A percentile compares a stretch with the other conserved stretches of the same genome.
Evolutionary conservation across 2,888 invertebrate species (phyloP).

Genomic region (Mongoloraphidia duomilia): DNA sequence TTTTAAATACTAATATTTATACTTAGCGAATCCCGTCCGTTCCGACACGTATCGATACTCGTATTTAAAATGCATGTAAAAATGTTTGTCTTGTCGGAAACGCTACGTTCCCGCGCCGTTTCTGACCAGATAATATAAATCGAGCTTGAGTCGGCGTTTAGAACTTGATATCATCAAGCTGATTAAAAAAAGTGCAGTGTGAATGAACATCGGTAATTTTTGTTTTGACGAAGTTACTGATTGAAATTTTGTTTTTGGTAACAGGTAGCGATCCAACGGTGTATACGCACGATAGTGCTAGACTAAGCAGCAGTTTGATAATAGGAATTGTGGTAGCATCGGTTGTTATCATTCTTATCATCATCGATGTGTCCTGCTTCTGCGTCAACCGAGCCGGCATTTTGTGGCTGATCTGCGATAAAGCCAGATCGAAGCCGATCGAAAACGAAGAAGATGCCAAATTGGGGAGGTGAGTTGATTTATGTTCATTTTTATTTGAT

Average conservation of each 20-base stretch:
- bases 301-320: conserved; percentile 59
- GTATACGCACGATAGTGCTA: conserved; percentile 30
- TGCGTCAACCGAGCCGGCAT: conserved; percentile 49
- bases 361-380: conserved; percentile 75
- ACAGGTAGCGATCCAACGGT: conserved; percentile 20
- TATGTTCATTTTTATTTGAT: background rate
- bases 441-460: conserved; percentile 66
- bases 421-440: conserved; percentile 46
- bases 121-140: too few species aligned
- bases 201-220: too few species aligned
- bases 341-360: conserved; percentile 60
- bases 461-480: conserved; percentile 57
- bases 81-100: too few species aligned
- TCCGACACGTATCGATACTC: too few species aligned
- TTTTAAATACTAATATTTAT: too few species aligned
- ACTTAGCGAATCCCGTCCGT: too few species aligned
- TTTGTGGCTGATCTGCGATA: conserved; percentile 50
- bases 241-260: conserved; percentile 6
- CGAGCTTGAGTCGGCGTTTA: too few species aligned
- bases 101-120: too few species aligned
- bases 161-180: too few species aligned
- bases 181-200: too few species aligned
- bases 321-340: conserved; percentile 76
- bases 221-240: too few species aligned
- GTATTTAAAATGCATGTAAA: too few species aligned